Base-by-base conservation (phyloP, 2,113 vertebrate genomes). In the Macaca nemestrina region DNA sequence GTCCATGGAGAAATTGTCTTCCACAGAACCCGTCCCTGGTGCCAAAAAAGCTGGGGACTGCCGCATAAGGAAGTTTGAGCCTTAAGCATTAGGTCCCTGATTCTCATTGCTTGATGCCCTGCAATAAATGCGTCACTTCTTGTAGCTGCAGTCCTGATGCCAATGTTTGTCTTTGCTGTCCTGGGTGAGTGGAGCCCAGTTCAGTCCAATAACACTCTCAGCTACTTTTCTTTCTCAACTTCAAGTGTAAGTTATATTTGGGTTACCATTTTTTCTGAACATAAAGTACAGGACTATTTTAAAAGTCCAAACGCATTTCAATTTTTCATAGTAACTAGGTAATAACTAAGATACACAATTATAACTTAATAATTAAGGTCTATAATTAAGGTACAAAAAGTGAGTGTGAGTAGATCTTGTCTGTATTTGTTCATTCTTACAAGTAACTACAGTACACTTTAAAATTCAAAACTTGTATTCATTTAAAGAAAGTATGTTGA, bases 391-490 rank as follows among this genome's bases (percentile, higher is more conserved):
- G 8, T 70, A 68, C 8, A 82, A 85, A 87, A 84, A 79, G 88
- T 30, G 3, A 75, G 6, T 43, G 8, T n/a, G 20, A 73, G 17
- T 38, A 70, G 20, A 40, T 67, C 3, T 80, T 88, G 57, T 22
- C 79, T 30, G 2, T 82, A 73, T 89, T 78, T 78, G 18, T 70
- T 86, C 13, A 52, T 89, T 94, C 67, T 67, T 68, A 80, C 30
- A 68, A 73, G 16, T 30, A 67, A 84, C 20, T 40, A n/a, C 11
- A 61, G 1, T 72, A 72, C 14, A 45, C 43, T 81, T 50, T 89
- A 61, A 97, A 92, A 40, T 92, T 68, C 43, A 88, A 95, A 97
- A 25, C 20, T 79, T 55, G n/a, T 91, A 84, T 43, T 43, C 6
- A 38, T 79, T 93, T 75, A 80, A 96, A 93, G 89, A 73, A 81